Base-by-base conservation (phyloP, 2,113 vertebrate species). In the Hemibagrus wyckioides region DNA sequence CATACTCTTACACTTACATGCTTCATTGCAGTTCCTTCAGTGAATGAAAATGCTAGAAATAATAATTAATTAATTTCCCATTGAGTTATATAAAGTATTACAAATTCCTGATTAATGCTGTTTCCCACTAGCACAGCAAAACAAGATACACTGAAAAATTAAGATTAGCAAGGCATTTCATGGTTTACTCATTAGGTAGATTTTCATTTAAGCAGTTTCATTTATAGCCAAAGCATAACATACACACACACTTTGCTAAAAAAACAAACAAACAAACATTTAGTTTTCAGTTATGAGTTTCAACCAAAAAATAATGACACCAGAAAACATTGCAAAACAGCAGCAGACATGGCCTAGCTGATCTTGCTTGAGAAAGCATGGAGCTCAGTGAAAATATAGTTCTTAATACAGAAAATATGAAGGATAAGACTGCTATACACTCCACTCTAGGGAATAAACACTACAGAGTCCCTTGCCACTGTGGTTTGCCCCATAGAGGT, bases 401-500 rank as follows among this genome's bases (percentile, higher is more conserved):
- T 52, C n/a, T 56, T 36, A 56, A 56, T 23, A 36, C 21, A 28
- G 50, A 33, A 36, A 7, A 77, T 50, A 48, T 75, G 25, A 77
- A 52, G 48, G 48, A 77, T 52, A 14, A 52, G 28, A n/a, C 28
- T 3, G 77, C 14, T 33, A n/a, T 50, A 83, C 63, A 67, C 54
- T 52, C 10, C 13, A 81, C 28, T 2, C 1, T 54, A 67, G 96
- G 85, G 28, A 25, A 48, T 63, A n/a, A 28, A 83, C 76, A 87
- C 63, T 83, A 80, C 88, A 87, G 87, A 39, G 87, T 89, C 84
- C 87, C 92, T 90, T 96, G 95, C 94, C 96, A 94, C 95, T 97
- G 96, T 96, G 90, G 92, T 90, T 93, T 94, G 94, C 94, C 95
- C 94, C 96, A 95, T 95, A 96, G 97, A 95, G 97, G 96, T 96